phyloP scores from a whole-genome alignment of 2,888 invertebrate species.

The Lochmaea capreae region DNA sequence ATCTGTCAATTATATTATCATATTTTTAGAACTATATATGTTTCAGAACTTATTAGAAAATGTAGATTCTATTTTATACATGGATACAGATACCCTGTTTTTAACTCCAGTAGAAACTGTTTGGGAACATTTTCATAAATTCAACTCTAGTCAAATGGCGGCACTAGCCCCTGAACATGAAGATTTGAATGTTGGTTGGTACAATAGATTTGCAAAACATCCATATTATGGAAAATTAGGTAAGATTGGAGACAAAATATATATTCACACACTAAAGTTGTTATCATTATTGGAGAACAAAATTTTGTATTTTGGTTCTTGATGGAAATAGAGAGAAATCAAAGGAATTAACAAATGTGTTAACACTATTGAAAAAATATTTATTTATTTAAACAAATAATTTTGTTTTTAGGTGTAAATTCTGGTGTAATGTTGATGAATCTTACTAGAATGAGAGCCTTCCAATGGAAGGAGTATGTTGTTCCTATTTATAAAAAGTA shows the following conservation, averaged over 20 bases:
- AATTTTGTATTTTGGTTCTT: neutral
- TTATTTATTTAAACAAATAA: neutral
- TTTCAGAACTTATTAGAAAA: slow-evolving; percentile 79
- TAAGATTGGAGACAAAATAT: slow-evolving; percentile 56
- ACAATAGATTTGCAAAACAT: slow-evolving; percentile 94
- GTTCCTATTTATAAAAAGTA: slow-evolving; percentile 87
- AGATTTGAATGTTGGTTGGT: slow-evolving; percentile 94
- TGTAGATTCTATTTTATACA: slow-evolving; percentile 88
- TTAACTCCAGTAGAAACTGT: slow-evolving; percentile 84
- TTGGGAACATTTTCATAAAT: slow-evolving; percentile 84
- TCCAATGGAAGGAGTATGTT: slow-evolving; percentile 88
- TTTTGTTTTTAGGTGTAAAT: slow-evolving; percentile 79
- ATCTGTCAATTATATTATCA: too few relatives aligned
- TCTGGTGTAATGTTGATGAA: slow-evolving; percentile 99
- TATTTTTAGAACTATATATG: too few relatives aligned
- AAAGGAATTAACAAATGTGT: too few relatives aligned
- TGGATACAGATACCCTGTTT: slow-evolving; percentile 93
- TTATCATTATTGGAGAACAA: neutral
- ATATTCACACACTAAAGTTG: neutral
- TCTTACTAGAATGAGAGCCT: slow-evolving; percentile 87
- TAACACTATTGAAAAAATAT: too few relatives aligned
- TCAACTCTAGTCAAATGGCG: slow-evolving; percentile 89
- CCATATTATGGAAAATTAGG: slow-evolving; percentile 91
- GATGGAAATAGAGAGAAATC: too few relatives aligned
- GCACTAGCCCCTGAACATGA: slow-evolving; percentile 92